phyloP scores from a whole-genome alignment of 2,888 invertebrate genomes.

The Seira musarum region DNA sequence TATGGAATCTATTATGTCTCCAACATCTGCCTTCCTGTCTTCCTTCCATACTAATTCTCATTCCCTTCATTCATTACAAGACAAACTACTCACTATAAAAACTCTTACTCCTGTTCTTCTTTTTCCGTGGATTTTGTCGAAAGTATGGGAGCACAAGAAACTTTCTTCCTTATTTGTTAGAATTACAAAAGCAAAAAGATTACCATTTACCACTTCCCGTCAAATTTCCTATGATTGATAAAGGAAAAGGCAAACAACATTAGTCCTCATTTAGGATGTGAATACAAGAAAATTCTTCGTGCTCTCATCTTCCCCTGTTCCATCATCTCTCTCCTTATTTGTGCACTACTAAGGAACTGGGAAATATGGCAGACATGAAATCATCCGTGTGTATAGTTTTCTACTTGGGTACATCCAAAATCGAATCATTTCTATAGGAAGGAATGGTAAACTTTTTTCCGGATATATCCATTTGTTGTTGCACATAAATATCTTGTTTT shows the following conservation, averaged over 20 bases:
- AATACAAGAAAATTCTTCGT: neutral
- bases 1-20: too few species aligned
- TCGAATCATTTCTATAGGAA: slow-evolving; percentile 42
- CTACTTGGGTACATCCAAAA: slow-evolving; percentile 39
- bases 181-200: slow-evolving; percentile 12
- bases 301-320: slow-evolving; percentile 1
- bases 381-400: slow-evolving; percentile 21
- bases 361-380: neutral
- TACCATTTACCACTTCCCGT: slow-evolving; percentile 40
- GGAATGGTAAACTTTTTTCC: slow-evolving; percentile 2
- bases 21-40: too few species aligned
- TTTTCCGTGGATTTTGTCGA: too few species aligned
- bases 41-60: slow-evolving; percentile 33
- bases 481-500: slow-evolving; percentile 17
- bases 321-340: neutral
- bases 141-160: neutral
- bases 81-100: neutral
- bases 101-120: neutral
- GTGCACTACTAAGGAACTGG: too few species aligned
- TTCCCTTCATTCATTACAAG: slow-evolving; percentile 2
- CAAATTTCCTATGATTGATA: slow-evolving; percentile 45
- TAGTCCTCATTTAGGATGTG: slow-evolving; percentile 13
- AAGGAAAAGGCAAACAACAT: slow-evolving; percentile 28
- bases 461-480: neutral
- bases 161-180: neutral